Percentiles rank a stretch among this genome's conserved stretches.
Evolutionary conservation across 2,113 vertebrate species (phyloP).

Genomic region (Cavia aperea): DNA sequence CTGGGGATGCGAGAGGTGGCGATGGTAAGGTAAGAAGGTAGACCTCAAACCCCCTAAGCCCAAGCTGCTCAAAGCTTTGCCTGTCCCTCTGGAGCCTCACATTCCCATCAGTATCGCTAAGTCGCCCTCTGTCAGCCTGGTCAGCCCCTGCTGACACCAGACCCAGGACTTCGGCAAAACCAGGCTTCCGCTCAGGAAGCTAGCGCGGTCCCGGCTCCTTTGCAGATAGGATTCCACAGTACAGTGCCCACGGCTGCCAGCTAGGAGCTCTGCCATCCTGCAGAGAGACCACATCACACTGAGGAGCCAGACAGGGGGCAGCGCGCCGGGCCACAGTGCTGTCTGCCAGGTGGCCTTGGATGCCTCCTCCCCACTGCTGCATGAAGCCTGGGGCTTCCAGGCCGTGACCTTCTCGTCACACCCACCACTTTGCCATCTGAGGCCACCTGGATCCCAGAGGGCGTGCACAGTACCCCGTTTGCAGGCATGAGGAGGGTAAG

Average conservation of each 20-base stretch:
- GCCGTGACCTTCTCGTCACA: neutral
- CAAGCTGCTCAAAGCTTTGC: neutral
- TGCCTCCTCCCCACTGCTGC: neutral
- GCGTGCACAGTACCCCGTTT: neutral
- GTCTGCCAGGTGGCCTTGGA: fast-evolving
- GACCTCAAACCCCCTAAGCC: conserved; percentile 37
- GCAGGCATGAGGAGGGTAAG: neutral
- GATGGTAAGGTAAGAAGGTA: neutral
- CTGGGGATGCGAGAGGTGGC: neutral
- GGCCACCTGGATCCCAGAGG: too few species aligned
- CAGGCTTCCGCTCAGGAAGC: neutral
- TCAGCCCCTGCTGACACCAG: conserved; percentile 3
- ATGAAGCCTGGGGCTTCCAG: neutral
- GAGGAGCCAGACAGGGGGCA: neutral
- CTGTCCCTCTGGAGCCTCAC: fast-evolving
- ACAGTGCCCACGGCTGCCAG: neutral
- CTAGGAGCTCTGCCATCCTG: neutral
- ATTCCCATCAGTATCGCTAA: neutral
- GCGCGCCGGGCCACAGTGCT: fast-evolving
- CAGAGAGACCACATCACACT: neutral
- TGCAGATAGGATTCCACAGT: neutral
- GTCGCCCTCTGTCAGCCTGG: neutral
- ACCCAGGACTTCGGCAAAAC: neutral
- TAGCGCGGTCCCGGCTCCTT: conserved; percentile 33
- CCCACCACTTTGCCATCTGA: neutral